Base-by-base conservation (phyloP, 2,888 invertebrate genomes). In the Agrilus cyanescens region DNA sequence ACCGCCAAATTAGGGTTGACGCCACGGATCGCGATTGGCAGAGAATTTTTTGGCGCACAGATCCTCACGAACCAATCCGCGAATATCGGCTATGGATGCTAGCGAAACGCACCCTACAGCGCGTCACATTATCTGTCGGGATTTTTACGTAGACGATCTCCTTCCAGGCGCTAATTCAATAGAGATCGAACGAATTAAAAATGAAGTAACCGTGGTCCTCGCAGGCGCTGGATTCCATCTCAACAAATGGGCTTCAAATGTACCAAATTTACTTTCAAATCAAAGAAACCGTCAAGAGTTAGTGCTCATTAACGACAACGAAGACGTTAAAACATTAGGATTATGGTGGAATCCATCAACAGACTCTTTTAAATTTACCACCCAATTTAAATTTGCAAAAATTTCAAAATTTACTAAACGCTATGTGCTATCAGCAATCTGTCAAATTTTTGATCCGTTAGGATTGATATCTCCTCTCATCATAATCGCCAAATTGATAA, bases 101-200 rank as follows among this genome's bases (percentile, higher is more conserved):
- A n/a, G n/a, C n/a, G n/a, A n/a, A n/a, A n/a, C n/a, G n/a, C n/a
- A n/a, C 29, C 46, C 46, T 5, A 31, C 32, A 30, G 41, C 37
- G 13, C 13, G 25, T 12, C 1, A 32, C 13, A 34, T 50, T 10
- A 50, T 49, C 29, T 13, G 35, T 20, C 29, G 39, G 4, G 46
- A 52, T 41, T 49, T 52, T 38, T 52, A 49, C 41, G 46, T 50
- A 18, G 49, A 50, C 32, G 48, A 50, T 37, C 15, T 48, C 7
- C 18, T 46, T 10, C 31, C 43, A n/a, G 45, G 46, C 8, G 38
- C 37, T n/a, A 34, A 46, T 12, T 34, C 46, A 1, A 15, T 43
- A 13, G 32, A 48, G 37, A 39, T 41, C 12, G 14, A 8, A 7
- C n/a, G 13, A 12, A 30, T 40, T 10, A 13, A 25, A n/a, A 33